Base-by-base conservation (phyloP, 2,888 invertebrate species). In the Xestoiulus laeticollis region DNA sequence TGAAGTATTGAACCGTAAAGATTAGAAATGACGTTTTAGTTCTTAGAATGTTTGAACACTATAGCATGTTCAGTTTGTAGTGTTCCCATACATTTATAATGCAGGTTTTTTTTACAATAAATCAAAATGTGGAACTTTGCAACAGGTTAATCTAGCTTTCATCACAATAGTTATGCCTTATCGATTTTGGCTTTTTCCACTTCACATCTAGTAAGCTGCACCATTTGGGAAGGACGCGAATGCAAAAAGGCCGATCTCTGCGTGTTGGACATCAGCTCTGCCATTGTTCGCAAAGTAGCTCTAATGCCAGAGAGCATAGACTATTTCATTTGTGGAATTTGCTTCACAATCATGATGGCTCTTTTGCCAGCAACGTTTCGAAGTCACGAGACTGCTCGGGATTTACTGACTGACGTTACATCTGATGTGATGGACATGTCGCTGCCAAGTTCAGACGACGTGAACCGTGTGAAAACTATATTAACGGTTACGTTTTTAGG, bases 221-320 rank as follows among this genome's bases (percentile, higher is more conserved):
- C 97, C 86, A 96, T 99, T 93, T 99, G 98, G 98, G 97, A 98
- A 91, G 94, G 95, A 44, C 95, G 96, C 10, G 97, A 98, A 89
- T 95, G 96, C 33, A 96, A 98, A 91, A 98, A 98, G 91, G 96
- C 97, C 0, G 97, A 98, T 92, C 93, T 99, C 89, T 97, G 98
- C 0, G 97, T 98, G 3, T 93, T 99, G 88, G 98, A 99, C 92
- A 98, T 99, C 90, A 97, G 97, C 91, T 97, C 97, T 90, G 96
- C 96, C 89, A 98, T 99, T 90, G 98, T 98, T 89, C 96, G 96
- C 90, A 95, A 96, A 90, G 98, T 98, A 3, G 98, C 98, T 88
- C 94, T 94, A 30, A 95, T 95, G 93, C 95, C 95, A 0, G 95
- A 96, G 91, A 95, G 95, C 90, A 94, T 95, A 90, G 96, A 96